These are phyloP conservation scores for Acipenser oxyrinchus DNA, from an alignment of 2,797 vertebrate genomes.

Conservation along the genomic window DNA sequence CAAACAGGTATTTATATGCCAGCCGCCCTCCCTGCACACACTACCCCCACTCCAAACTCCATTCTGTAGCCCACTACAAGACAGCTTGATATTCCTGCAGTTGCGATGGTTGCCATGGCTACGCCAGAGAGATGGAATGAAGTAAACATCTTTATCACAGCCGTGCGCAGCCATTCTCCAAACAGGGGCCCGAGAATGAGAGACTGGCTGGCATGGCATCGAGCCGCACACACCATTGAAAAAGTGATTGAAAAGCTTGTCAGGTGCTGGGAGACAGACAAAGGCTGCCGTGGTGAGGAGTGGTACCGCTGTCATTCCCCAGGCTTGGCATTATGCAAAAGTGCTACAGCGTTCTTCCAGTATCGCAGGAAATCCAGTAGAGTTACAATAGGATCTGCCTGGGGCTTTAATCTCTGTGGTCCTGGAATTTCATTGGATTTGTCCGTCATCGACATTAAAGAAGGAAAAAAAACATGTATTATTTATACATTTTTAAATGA, in stretches of 20 bases:
- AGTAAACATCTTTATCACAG: conserved; percentile 6
- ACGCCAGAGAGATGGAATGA: background rate
- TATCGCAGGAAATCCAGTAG: background rate
- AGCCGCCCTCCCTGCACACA: background rate
- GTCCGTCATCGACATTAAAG: background rate
- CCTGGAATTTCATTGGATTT: no score
- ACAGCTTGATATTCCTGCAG: background rate
- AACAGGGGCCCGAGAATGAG: background rate
- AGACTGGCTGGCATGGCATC: background rate
- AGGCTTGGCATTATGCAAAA: background rate
- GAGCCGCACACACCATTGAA: background rate
- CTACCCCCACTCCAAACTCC: background rate
- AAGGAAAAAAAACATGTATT: background rate
- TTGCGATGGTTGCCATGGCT: conserved; percentile 1
- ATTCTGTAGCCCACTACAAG: background rate
- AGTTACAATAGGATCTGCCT: no score
- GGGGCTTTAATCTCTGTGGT: no score
- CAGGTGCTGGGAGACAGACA: conserved; percentile 2
- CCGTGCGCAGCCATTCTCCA: background rate
- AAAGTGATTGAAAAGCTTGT: background rate
- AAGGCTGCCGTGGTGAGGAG: background rate
- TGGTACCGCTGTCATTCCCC: background rate
- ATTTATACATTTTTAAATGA: no score
- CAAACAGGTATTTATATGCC: background rate
- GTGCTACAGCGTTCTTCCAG: background rate